Base-by-base conservation (phyloP, 1,140 invertebrate species). In the Temnothorax nylanderi region DNA sequence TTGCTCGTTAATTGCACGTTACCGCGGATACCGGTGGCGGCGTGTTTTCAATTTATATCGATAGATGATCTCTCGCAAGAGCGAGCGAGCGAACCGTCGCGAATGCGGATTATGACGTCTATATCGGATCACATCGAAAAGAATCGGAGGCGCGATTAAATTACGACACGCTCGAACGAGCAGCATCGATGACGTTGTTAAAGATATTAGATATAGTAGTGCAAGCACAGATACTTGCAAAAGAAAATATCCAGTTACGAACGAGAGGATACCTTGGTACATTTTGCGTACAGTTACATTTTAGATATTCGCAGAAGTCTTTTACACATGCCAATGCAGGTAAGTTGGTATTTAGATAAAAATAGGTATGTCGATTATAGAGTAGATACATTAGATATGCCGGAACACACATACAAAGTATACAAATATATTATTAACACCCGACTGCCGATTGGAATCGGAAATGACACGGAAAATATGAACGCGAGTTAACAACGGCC, bases 11-110 rank as follows among this genome's bases (percentile, higher is more conserved):
- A 86, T 86, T 86, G 64, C 26, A 82, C 44, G 49, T 86, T 86
- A 80, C 49, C 34, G 76, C 75, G 62, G 60, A 58, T 49, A 76
- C 10, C 62, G 32, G 72, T 64, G 60, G 54, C 72, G 44, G 18
- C 10, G 69, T 75, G 56, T 84, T 84, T 84, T 84, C 80, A 74
- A 84, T 75, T 84, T 84, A 84, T 49, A 84, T 74, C 80, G 80
- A 84, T 49, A 74, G 54, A 75, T 49, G 71, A 84, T 81, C 77
- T 84, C 69, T 60, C 80, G 54, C 69, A 41, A 47, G 67, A 74
- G 18, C 11, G 41, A 60, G 21, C 21, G 21, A 62, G 56, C n/a
- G 13, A 37, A 65, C n/a, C 37, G 37, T 41, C n/a, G 41, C 41
- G 26, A 47, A 60, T 37, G 54, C 54, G 54, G 69, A 84, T 84